These are phyloP conservation scores for Epirrhoe alternata DNA, from an alignment of 2,888 invertebrate genomes.

Conservation along the genomic window DNA sequence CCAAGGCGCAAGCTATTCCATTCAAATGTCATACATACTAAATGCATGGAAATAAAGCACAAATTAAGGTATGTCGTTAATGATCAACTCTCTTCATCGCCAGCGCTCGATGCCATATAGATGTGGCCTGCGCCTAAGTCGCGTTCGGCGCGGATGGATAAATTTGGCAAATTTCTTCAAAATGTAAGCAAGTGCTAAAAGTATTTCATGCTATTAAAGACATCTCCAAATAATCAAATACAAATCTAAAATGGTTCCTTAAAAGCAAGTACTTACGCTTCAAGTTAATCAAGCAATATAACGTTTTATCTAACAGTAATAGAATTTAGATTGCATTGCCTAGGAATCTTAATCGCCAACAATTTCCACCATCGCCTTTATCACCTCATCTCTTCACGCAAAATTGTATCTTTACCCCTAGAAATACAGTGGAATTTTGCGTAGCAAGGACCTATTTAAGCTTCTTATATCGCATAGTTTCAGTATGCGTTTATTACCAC, in stretches of 20 bases:
- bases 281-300: conserved; percentile 10
- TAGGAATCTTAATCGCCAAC: conserved; percentile 16
- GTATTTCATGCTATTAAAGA: too few species aligned
- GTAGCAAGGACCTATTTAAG: conserved; percentile 2
- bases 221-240: too few species aligned
- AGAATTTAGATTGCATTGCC: conserved; percentile 22
- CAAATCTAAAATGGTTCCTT: background rate
- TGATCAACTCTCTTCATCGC: too few species aligned
- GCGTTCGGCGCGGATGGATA: too few species aligned
- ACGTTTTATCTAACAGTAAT: conserved; percentile 11
- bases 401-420: background rate
- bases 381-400: background rate
- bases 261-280: background rate
- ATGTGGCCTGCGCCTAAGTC: too few species aligned
- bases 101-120: too few species aligned
- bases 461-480: conserved; percentile 26
- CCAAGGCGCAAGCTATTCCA: too few species aligned
- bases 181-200: too few species aligned
- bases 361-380: conserved; percentile 23
- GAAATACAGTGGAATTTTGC: conserved; percentile 14
- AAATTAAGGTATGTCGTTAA: too few species aligned
- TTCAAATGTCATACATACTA: too few species aligned
- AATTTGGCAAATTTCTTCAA: too few species aligned
- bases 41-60: too few species aligned
- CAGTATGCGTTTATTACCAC: conserved; percentile 36